Base-by-base conservation (phyloP, 1,140 invertebrate species). In the Diachasmimorpha longicaudata region DNA sequence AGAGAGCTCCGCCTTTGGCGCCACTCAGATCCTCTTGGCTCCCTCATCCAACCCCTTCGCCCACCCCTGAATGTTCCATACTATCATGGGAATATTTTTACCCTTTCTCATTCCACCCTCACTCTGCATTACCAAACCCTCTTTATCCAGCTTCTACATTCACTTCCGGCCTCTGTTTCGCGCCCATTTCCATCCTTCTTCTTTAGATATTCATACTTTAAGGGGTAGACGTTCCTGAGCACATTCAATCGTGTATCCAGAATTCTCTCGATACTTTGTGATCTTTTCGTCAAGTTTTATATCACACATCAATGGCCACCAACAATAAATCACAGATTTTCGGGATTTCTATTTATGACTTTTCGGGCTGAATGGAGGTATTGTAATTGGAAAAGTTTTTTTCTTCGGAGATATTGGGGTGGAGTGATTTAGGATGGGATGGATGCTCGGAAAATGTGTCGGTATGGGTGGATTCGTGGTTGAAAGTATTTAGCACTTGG, bases 1-100 rank as follows among this genome's bases (percentile, higher is more conserved):
- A 55, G 14, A 31, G 52, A 37, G 63, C 73, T 52, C 73, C 73
- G 73, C 73, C 73, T 74, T 74, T 74, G 73, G 73, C 73, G 73
- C 73, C 73, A 44, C 16, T 25, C 39, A 42, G 44, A 67, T 74
- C 36, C 44, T 39, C 16, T 68, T 36, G 31, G 31, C 73, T 52
- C 48, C 46, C 69, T n/a, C 66, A 74, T 58, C 31, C 52, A 44
- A 31, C 39, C 66, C 39, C 25, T 58, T 55, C 19, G 55, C n/a
- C n/a, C n/a, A n/a, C n/a, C n/a, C n/a, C n/a, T n/a, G n/a, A 16
- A 16, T 39, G 4, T 23, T 25, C 21, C 44, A 52, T 21, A 21
- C 48, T 25, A 25, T 46, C 44, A n/a, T 9, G 16, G 14, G 4
- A 36, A 55, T 55, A 55, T 55, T 25, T 55, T 31, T 42, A 39